phyloP scores from a whole-genome alignment of 2,113 vertebrate species.

The Dasyornis broadbenti region DNA sequence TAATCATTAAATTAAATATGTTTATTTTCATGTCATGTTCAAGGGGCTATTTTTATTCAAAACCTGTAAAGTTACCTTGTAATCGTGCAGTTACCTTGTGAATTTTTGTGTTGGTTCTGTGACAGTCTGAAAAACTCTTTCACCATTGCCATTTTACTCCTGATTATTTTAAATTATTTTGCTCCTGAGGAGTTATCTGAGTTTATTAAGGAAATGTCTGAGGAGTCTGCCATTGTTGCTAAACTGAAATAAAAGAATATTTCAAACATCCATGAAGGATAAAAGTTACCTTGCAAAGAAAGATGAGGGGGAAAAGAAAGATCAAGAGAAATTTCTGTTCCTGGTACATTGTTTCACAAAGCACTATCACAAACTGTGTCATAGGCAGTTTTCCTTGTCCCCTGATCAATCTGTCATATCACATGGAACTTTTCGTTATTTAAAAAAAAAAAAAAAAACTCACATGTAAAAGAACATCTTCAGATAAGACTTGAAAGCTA shows the following conservation, averaged over 20 bases:
- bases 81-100: fast-evolving
- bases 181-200: not conserved
- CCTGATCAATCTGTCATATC: not conserved
- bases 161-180: not conserved
- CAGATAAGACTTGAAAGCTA: not conserved
- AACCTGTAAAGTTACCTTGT: not conserved
- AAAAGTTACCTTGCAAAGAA: not conserved
- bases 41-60: not conserved
- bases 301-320: fast-evolving
- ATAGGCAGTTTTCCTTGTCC: not conserved
- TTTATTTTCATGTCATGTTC: not conserved
- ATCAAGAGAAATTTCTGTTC: not conserved
- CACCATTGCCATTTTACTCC: not conserved
- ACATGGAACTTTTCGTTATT: not conserved
- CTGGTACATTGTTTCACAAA: not conserved
- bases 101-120: not conserved
- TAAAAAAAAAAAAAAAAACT: not conserved
- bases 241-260: not conserved
- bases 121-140: not conserved
- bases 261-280: not conserved
- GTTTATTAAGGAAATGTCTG: not conserved
- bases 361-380: not conserved
- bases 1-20: not conserved
- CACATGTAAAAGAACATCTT: not conserved
- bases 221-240: not conserved